Base-by-base conservation (phyloP, 2,797 vertebrate species). In the Bothrops alternatus region DNA sequence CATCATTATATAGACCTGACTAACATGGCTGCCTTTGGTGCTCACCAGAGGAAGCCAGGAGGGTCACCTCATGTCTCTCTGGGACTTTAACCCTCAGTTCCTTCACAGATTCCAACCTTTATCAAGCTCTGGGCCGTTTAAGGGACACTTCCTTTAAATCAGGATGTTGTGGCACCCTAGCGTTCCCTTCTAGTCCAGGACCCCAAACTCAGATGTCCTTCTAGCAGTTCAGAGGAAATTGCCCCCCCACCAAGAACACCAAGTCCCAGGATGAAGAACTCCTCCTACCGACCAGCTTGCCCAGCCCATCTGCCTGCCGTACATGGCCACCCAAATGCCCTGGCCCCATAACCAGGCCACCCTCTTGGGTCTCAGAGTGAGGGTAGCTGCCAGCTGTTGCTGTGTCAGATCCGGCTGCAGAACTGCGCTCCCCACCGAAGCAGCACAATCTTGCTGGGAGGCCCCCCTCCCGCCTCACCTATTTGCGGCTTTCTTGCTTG, bases 401-500 rank as follows among this genome's bases (percentile, higher is more conserved):
- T 25, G 14, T 4, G 3, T 7, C 14, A 3, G 69, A 42, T 42
- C 20, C 26, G 25, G 12, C 28, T n/a, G 63, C 63, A 65, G 28
- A 65, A n/a, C 28, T 65, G 63, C 2, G 28, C 63, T 14, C 3
- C 60, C 3, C 25, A 26, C 61, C 26, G 3, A 6, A 6, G 63
- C n/a, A 14, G n/a, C n/a, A 32, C n/a, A 32, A n/a, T 16, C 63
- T 16, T 32, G n/a, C 6, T 16, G 50, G 50, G 10, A 53, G 28
- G n/a, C n/a, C 5, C 14, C 65, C 16, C 50, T 3, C 2, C 1
- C 1, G 69, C 53, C 96, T 97, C 97, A 99, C 99, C 99, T 99
- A 96, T 99, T 99, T 94, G 99, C 98, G 93, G 98, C 98, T 96
- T 99, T 99, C 97, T 98, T 99, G 97, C 96, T 97, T 23, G 98